A percentile compares a stretch with the other conserved stretches of the same genome.
Conservation (phyloP, 2,797 vertebrate genomes). For the Onychomys leucogaster region DNA sequence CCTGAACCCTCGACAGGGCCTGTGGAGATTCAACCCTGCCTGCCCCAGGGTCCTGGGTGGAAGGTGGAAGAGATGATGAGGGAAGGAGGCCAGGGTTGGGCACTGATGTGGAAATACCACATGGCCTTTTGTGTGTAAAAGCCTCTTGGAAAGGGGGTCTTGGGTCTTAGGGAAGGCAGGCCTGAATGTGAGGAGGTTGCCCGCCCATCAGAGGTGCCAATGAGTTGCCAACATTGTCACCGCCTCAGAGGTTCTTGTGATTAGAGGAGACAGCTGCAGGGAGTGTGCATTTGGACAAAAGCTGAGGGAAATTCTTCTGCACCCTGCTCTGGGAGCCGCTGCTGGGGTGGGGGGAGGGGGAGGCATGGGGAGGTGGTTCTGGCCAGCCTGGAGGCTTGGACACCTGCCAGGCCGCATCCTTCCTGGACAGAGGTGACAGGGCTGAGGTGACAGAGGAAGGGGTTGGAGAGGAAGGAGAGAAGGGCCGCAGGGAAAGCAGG, state of each 20-base stretch:
- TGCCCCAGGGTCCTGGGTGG: background rate
- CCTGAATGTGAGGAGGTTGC: no score
- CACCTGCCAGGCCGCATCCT: background rate
- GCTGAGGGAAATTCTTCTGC: background rate
- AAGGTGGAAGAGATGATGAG: background rate
- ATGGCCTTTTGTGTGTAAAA: background rate
- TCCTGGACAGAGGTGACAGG: background rate
- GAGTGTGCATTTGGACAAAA: background rate
- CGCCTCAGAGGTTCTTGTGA: background rate
- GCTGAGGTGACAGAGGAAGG: background rate
- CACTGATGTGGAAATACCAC: background rate
- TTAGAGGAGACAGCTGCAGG: background rate
- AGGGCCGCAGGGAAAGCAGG: background rate
- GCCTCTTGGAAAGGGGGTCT: no score
- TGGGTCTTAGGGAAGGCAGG: background rate
- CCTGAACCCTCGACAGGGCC: background rate
- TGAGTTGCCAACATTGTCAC: background rate
- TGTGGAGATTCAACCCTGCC: background rate
- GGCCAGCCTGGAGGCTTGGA: background rate
- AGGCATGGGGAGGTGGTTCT: background rate
- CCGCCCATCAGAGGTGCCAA: background rate
- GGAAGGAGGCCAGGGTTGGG: rapidly evolving
- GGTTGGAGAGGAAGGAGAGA: background rate
- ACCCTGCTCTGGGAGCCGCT: background rate
- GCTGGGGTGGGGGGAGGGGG: no score